Conservation (phyloP, 2,888 invertebrate genomes). For the Eucera pruinosa region DNA sequence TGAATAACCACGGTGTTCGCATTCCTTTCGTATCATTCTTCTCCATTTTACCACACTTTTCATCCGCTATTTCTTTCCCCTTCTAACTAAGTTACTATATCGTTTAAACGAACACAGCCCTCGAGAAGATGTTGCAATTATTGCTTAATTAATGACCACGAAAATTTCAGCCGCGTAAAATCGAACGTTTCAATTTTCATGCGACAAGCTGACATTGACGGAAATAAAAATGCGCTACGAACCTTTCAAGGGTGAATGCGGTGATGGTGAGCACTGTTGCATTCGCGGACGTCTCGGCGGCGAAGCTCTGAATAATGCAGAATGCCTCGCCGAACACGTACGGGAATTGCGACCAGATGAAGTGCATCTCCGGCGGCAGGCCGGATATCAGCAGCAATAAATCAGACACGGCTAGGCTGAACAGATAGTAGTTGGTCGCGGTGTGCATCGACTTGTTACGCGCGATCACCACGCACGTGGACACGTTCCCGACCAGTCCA, state of each 20-base stretch:
- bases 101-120: too few relatives aligned
- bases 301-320: slow-evolving; percentile 85
- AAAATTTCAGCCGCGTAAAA: too few relatives aligned
- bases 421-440: slow-evolving; percentile 88
- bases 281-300: slow-evolving; percentile 86
- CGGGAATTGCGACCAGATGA: slow-evolving; percentile 85
- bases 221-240: slow-evolving; percentile 14
- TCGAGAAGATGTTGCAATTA: too few relatives aligned
- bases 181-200: too few relatives aligned
- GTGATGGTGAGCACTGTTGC: slow-evolving; percentile 87
- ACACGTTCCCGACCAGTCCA: slow-evolving; percentile 87
- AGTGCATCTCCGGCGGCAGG: slow-evolving; percentile 86
- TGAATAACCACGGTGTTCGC: too few relatives aligned
- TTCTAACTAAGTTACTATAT: too few relatives aligned
- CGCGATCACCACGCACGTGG: slow-evolving; percentile 88
- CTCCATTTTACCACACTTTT: too few relatives aligned
- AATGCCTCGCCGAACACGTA: slow-evolving; percentile 86
- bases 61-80: too few relatives aligned
- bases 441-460: slow-evolving; percentile 88
- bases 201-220: too few relatives aligned
- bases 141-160: too few relatives aligned
- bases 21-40: too few relatives aligned
- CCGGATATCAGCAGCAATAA: slow-evolving; percentile 86
- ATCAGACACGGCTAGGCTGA: slow-evolving; percentile 88
- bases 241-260: slow-evolving; percentile 89